A percentile compares a stretch with the other conserved stretches of the same genome.
Conservation (phyloP, 2,888 invertebrate species). For the Ophion costatus region DNA sequence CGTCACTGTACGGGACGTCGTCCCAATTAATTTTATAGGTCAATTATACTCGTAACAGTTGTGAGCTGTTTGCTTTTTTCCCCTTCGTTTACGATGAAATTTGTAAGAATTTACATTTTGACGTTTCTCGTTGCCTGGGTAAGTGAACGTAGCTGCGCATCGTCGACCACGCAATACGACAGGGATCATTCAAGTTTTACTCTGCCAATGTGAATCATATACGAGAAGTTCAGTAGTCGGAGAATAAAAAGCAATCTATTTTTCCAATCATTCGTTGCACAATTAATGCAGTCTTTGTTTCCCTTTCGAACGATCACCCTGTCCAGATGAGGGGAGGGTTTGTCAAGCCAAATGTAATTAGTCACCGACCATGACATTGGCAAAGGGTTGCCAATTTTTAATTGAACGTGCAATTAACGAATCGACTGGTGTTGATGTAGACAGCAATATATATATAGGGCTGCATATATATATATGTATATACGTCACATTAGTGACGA, state of each 20-base stretch:
- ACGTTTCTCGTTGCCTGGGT: constrained; percentile 61
- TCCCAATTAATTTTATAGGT: constrained; percentile 37
- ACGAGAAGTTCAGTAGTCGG: constrained; percentile 21
- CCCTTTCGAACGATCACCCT: neutral
- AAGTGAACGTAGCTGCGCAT: constrained; percentile 50
- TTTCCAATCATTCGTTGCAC: neutral
- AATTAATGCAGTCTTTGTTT: neutral
- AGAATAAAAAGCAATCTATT: constrained; percentile 26
- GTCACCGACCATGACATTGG: neutral
- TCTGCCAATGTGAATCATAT: neutral
- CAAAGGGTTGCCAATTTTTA: neutral
- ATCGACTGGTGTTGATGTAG: neutral
- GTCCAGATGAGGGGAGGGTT: neutral
- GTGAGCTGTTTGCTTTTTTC: constrained; percentile 2
- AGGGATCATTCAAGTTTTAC: constrained; percentile 15
- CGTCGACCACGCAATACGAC: neutral
- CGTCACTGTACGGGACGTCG: constrained; percentile 20
- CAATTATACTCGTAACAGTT: constrained; percentile 24
- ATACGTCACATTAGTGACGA: no score
- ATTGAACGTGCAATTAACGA: neutral
- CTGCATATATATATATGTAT: no score
- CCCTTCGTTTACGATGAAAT: constrained; percentile 60
- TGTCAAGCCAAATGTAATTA: neutral
- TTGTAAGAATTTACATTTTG: constrained; percentile 64
- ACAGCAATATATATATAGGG: neutral